Evolutionary conservation across 2,888 invertebrate species (phyloP), one percentile per base, ranked within the genome.

Genomic region (Lacanobia oleracea): DNA sequence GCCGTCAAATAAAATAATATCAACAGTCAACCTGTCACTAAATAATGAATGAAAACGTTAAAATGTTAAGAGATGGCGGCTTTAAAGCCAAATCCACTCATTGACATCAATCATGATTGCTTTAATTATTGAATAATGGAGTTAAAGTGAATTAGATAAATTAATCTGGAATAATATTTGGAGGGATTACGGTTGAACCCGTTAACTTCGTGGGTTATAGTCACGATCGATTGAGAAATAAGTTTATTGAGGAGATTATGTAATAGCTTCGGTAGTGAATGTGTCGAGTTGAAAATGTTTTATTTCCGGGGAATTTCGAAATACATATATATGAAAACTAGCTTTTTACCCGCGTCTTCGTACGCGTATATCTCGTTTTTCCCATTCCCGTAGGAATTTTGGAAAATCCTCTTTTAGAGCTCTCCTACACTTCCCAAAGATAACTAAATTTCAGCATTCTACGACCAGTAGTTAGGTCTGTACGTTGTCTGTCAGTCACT

Each of bases 121-220:
- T 77, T 77, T 80, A 83, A 81, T 78, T 76, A 83, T 87, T 75
- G 54, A 75, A 79, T 75, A 82, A 71, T 80, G 62, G 69, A 70
- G 65, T 75, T 67, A 72, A 82, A 88, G 79, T 79, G 80, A 86
- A 82, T 86, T 80, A 85, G 85, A 88, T 84, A 85, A 83, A 88
- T 88, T 86, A 86, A 85, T 86, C 79, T 67, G 61, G 63, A 75
- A 77, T 82, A 83, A 81, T 83, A 84, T 85, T 81, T 77, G 63
- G 78, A 75, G 68, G 77, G 80, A 80, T 83, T 66, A 79, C 14
- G 37, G 23, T 16, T 48, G 43, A 74, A 14, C 8, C 71, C 70
- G 82, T 78, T 74, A 60, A 43, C 18, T 61, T 77, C 80, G 81
- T 86, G 80, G 77, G 76, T 7, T 54, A 57, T 9, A 45, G 71